Evolutionary conservation across 2,888 invertebrate species (phyloP).

Genomic region (Silvanus unidentatus): DNA sequence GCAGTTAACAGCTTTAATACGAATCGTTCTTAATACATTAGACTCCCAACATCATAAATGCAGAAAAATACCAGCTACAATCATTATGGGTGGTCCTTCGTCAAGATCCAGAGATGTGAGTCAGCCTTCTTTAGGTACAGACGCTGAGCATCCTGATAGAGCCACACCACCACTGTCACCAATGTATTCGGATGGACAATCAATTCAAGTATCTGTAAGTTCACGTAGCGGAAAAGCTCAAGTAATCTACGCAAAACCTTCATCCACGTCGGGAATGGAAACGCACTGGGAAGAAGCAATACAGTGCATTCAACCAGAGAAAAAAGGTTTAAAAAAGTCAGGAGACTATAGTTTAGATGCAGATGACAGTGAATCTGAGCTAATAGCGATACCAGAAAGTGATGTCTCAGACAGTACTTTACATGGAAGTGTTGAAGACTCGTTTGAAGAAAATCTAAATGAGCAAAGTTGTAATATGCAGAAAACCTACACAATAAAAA

Average conservation of each 20-base stretch:
- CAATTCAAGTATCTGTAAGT: slow-evolving; percentile 44
- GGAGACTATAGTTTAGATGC: slow-evolving; percentile 53
- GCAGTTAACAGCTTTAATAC: slow-evolving; percentile 74
- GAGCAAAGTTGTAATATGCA: slow-evolving; percentile 9
- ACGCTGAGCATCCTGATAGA: slow-evolving; percentile 53
- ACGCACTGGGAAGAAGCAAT: slow-evolving; percentile 67
- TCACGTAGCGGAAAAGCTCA: slow-evolving; percentile 44
- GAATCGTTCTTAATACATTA: slow-evolving; percentile 86
- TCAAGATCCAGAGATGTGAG: slow-evolving; percentile 67
- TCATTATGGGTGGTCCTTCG: slow-evolving; percentile 67
- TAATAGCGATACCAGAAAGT: slow-evolving; percentile 86
- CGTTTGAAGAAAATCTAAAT: slow-evolving; percentile 37
- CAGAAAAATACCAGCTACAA: slow-evolving; percentile 72
- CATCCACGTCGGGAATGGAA: slow-evolving; percentile 51
- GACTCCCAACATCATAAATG: slow-evolving; percentile 90
- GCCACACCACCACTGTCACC: slow-evolving; percentile 58
- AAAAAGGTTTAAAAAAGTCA: slow-evolving; percentile 32
- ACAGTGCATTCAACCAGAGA: slow-evolving; percentile 40
- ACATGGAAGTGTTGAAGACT: slow-evolving; percentile 59
- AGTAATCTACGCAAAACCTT: slow-evolving; percentile 43
- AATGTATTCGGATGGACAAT: slow-evolving; percentile 55
- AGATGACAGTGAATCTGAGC: slow-evolving; percentile 82
- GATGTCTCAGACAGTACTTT: slow-evolving; percentile 80
- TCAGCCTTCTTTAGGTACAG: slow-evolving; percentile 68
- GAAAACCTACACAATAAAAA: slow-evolving; percentile 15